Percentiles rank a stretch among this genome's conserved stretches.
Evolutionary conservation across 2,113 vertebrate species (phyloP).

Genomic region (Brienomyrus brachyistius): DNA sequence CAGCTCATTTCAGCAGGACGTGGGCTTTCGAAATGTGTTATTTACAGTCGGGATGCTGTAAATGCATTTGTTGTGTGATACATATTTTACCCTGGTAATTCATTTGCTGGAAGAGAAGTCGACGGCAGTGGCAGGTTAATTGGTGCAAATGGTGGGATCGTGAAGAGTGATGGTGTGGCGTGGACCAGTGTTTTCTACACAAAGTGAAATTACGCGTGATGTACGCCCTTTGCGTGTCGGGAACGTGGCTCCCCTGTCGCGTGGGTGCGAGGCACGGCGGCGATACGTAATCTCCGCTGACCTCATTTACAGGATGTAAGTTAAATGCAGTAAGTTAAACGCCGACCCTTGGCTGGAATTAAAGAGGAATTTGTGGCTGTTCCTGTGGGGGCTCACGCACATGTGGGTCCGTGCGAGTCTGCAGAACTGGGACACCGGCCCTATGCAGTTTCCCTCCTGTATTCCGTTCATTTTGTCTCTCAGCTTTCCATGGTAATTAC

Average conservation of each 20-base stretch:
- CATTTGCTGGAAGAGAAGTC: neutral
- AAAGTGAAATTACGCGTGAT: neutral
- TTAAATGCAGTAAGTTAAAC: too few species aligned
- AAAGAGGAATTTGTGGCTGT: neutral
- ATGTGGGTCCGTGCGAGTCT: neutral
- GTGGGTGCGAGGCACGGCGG: neutral
- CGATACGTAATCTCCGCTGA: neutral
- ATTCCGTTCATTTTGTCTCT: neutral
- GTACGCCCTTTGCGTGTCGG: neutral
- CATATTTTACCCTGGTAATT: neutral
- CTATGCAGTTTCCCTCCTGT: neutral
- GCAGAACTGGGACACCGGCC: neutral
- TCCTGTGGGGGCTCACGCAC: neutral
- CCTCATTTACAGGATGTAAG: neutral
- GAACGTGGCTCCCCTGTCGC: neutral
- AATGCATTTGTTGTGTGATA: neutral
- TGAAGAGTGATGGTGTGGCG: neutral
- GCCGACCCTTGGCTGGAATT: neutral
- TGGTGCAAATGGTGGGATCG: neutral
- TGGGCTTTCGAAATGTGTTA: neutral
- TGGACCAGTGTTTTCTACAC: neutral
- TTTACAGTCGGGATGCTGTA: neutral
- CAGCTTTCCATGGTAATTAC: neutral
- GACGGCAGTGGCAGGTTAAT: neutral
- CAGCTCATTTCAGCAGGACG: neutral